phyloP scores from a whole-genome alignment of 1,140 invertebrate genomes.

The Saccostrea glomerata region DNA sequence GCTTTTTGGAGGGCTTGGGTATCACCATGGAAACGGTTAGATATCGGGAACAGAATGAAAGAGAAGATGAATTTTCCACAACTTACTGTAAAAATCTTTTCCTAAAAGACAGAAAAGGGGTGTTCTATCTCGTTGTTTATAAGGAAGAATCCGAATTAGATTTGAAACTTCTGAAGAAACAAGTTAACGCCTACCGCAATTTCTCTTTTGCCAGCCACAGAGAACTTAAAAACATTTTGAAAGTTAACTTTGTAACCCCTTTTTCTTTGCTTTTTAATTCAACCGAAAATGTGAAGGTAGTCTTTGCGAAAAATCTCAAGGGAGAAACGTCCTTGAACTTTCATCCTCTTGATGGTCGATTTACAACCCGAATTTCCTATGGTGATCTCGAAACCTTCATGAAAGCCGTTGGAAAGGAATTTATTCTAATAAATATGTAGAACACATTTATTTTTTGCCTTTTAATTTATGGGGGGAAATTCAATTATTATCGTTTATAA shows the following conservation, averaged over 20 bases:
- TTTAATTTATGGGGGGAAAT: background rate
- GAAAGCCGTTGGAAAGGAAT: background rate
- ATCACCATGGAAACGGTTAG: slow-evolving; percentile 16
- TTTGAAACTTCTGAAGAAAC: slow-evolving; percentile 45
- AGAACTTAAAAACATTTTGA: slow-evolving; percentile 3
- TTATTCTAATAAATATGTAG: background rate
- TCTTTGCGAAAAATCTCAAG: background rate
- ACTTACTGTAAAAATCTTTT: slow-evolving; percentile 55
- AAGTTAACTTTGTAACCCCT: background rate
- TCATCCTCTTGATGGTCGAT: slow-evolving; percentile 38
- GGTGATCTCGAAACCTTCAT: slow-evolving; percentile 33
- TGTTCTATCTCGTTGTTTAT: slow-evolving; percentile 47
- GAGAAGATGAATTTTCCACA: background rate
- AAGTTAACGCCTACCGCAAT: slow-evolving; percentile 51
- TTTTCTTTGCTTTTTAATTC: background rate
- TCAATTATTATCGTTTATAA: no score
- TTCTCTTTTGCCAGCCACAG: slow-evolving; percentile 44
- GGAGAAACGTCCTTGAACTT: slow-evolving; percentile 37
- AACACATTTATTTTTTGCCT: background rate
- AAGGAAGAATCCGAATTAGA: slow-evolving; percentile 39
- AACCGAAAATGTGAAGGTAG: background rate
- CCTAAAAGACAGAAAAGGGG: slow-evolving; percentile 53
- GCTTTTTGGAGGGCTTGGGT: background rate
- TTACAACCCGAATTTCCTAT: slow-evolving; percentile 34
- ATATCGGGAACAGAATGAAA: background rate